These are phyloP conservation scores for Tipula helvola DNA, from an alignment of 2,888 invertebrate species.

Conservation along the genomic window DNA sequence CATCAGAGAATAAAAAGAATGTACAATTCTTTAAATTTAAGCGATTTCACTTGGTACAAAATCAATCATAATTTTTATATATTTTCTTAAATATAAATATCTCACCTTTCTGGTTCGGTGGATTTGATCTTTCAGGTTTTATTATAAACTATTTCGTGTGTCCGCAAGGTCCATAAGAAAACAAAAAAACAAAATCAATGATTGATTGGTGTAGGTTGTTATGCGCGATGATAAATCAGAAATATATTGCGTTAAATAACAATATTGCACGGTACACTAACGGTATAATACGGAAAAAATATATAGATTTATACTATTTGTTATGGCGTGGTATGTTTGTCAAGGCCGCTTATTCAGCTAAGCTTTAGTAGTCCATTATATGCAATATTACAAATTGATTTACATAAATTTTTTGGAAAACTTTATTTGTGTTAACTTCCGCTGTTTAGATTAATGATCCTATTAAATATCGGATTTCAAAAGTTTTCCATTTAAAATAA, in stretches of 20 bases:
- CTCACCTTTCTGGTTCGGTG: neutral
- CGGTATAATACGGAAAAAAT: neutral
- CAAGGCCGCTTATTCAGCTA: neutral
- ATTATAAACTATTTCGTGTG: neutral
- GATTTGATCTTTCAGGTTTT: neutral
- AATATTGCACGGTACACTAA: neutral
- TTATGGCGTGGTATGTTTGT: neutral
- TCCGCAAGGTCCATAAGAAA: neutral
- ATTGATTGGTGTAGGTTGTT: slow-evolving; percentile 4
- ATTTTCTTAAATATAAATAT: neutral
- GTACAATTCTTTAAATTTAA: neutral
- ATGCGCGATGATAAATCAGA: neutral
- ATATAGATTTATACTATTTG: neutral
- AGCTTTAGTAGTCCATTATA: neutral
- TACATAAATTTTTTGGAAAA: no score
- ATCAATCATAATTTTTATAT: neutral
- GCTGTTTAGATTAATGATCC: neutral
- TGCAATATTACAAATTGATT: neutral
- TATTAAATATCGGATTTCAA: no score
- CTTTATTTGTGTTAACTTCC: neutral
- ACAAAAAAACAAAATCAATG: neutral
- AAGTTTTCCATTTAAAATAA: no score
- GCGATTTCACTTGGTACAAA: neutral
- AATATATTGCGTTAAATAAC: neutral
- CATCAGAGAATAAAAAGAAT: neutral